These are phyloP conservation scores for Pipistrellus pygmaeus DNA, from an alignment of 2,797 vertebrate genomes.

Conservation along the genomic window DNA sequence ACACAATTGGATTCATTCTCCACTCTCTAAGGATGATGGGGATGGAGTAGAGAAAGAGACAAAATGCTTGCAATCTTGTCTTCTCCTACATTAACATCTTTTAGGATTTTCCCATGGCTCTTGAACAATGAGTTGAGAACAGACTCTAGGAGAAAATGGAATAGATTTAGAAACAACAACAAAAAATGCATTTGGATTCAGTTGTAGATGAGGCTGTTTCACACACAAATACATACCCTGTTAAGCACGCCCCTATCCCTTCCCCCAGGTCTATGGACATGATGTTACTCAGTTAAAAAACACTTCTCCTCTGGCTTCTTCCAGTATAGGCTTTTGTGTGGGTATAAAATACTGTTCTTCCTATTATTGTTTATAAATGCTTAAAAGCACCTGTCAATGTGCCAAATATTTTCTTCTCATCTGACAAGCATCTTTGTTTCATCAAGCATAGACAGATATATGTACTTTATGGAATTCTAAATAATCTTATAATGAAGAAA, in stretches of 20 bases:
- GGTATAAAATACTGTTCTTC: slow-evolving; percentile 35
- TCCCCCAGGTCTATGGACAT: neutral
- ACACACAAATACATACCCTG: neutral
- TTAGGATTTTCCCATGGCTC: neutral
- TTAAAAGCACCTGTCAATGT: slow-evolving; percentile 44
- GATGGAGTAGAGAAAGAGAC: neutral
- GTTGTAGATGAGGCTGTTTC: neutral
- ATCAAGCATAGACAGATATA: slow-evolving; percentile 28
- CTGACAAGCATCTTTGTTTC: slow-evolving; percentile 58
- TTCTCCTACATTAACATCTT: neutral
- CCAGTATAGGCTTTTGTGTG: neutral
- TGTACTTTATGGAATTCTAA: slow-evolving; percentile 43
- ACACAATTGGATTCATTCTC: too few relatives aligned
- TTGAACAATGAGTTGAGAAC: neutral
- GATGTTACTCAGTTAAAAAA: neutral
- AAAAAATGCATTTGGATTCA: neutral
- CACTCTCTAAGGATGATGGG: neutral
- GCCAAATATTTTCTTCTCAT: slow-evolving; percentile 39
- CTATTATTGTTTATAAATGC: slow-evolving; percentile 42
- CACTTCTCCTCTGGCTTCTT: neutral
- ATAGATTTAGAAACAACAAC: neutral
- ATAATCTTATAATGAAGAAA: slow-evolving; percentile 37
- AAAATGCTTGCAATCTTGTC: neutral
- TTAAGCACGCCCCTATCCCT: neutral
- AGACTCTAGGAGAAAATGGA: neutral